These are phyloP conservation scores for Neogobius melanostomus DNA, from an alignment of 2,113 vertebrate species.

Conservation along the genomic window DNA sequence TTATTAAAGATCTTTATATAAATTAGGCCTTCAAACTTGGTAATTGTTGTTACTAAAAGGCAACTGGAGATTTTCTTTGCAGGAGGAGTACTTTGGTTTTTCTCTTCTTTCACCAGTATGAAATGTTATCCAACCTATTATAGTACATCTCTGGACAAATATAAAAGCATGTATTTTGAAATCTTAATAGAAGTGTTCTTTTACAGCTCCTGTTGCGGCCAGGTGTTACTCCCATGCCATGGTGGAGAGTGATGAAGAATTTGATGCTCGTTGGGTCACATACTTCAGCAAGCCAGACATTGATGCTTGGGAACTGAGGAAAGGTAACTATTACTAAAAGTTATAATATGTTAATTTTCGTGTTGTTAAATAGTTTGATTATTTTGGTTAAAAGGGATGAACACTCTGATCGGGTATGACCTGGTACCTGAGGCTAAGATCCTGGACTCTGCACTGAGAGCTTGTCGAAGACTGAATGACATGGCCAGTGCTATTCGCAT, in stretches of 20 bases:
- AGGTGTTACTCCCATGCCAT: slow-evolving; percentile 91
- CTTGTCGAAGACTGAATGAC: slow-evolving; percentile 92
- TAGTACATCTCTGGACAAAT: no score
- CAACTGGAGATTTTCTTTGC: no score
- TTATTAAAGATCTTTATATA: no score
- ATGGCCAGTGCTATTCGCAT: slow-evolving; percentile 96
- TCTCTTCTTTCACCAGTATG: no score
- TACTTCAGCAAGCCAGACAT: slow-evolving; percentile 98
- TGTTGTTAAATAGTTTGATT: neutral
- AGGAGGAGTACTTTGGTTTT: no score
- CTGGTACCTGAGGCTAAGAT: slow-evolving; percentile 97
- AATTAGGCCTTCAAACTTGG: no score
- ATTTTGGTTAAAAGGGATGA: slow-evolving; percentile 80
- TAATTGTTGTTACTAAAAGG: no score
- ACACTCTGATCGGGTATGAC: slow-evolving; percentile 92
- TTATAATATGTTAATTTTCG: neutral
- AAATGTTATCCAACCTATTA: no score
- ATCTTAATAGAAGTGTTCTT: slow-evolving; percentile 8
- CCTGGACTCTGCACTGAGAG: slow-evolving; percentile 90
- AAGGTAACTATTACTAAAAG: slow-evolving; percentile 79
- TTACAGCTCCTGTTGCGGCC: slow-evolving; percentile 76
- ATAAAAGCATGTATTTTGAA: no score
- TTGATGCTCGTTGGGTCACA: slow-evolving; percentile 96
- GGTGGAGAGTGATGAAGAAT: slow-evolving; percentile 94
- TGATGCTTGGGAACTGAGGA: slow-evolving; percentile 94